phyloP scores from a whole-genome alignment of 2,888 invertebrate genomes.

The Baccha elongata region DNA sequence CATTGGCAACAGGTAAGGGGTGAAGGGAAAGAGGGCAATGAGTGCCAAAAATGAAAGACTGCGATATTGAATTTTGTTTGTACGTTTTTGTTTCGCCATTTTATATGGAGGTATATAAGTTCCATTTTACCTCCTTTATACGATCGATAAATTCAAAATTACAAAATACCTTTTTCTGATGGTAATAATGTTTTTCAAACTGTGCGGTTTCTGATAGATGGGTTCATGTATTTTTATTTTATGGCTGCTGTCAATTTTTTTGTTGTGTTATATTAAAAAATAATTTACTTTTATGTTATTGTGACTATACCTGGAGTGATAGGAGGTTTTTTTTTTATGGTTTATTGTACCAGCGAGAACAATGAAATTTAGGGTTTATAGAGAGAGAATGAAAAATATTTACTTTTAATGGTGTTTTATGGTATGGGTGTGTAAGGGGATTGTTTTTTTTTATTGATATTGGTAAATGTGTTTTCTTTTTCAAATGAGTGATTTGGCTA shows the following conservation, averaged over 20 bases:
- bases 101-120: conserved; percentile 3
- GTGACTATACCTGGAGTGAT: background rate
- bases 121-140: conserved; percentile 8
- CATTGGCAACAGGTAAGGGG: conserved; percentile 64
- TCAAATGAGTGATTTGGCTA: too few relatives aligned
- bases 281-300: conserved; percentile 56
- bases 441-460: too few relatives aligned
- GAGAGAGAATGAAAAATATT: too few relatives aligned
- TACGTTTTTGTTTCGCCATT: conserved; percentile 25
- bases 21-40: background rate
- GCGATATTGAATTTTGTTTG: conserved; percentile 20
- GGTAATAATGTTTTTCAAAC: conserved; percentile 14
- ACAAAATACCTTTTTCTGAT: conserved; percentile 32
- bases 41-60: background rate
- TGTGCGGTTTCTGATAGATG: background rate
- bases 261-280: conserved; percentile 51
- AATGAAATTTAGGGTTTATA: background rate
- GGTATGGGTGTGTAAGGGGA: too few relatives aligned
- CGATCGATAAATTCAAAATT: conserved; percentile 67
- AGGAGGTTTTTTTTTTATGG: background rate
- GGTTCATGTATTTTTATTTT: background rate
- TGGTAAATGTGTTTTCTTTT: too few relatives aligned
- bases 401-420: too few relatives aligned
- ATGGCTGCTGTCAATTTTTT: background rate
- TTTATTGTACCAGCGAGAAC: background rate